Base-by-base conservation (phyloP, 2,113 vertebrate genomes). In the Gopherus evgoodei region DNA sequence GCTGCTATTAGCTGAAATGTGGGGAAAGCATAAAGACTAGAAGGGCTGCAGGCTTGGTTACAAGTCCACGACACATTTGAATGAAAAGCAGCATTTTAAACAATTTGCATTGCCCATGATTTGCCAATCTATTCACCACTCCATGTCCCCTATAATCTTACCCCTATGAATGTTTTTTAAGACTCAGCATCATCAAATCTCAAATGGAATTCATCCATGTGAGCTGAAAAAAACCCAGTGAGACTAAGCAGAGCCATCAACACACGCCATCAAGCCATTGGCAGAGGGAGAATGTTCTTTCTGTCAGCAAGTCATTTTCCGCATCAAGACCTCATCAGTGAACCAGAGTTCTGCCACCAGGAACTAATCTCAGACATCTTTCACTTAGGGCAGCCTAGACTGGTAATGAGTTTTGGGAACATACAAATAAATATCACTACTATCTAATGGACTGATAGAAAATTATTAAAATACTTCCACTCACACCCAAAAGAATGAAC, bases 241-340 rank as follows among this genome's bases (percentile, higher is more conserved):
- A 94, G 35, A 91, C 93, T 90, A 94, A 93, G 65, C 5, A 65
- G 95, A 86, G 88, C 86, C 53, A 84, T 49, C 85, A 75, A 56
- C 47, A 42, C 1, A 88, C 89, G 84, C 25, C 76, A 91, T 49
- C 5, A 1, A 90, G 81, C 21, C 79, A 85, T 44, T 59, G 57
- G 50, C 83, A 91, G 81, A 79, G 35, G 94, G 49, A 38, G 95
- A 95, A 84, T 75, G 88, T 38, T 59, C 56, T 83, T 92, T 57
- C 92, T 93, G 87, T 78, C 57, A 88, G 81, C 42, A 91, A 79
- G 83, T 95, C 22, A 54, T 90, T 95, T 86, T 88, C 57, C 83
- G 75, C 86, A 83, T 91, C 57, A 86, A 42, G 86, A 25, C 92
- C 49, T 88, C 0, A 0, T 65, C 50, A 27, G 44, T 88, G 53